Evolutionary conservation across 2,113 vertebrate genomes (phyloP), one percentile per base, ranked within the genome.

Genomic region (Halichoerus grypus): DNA sequence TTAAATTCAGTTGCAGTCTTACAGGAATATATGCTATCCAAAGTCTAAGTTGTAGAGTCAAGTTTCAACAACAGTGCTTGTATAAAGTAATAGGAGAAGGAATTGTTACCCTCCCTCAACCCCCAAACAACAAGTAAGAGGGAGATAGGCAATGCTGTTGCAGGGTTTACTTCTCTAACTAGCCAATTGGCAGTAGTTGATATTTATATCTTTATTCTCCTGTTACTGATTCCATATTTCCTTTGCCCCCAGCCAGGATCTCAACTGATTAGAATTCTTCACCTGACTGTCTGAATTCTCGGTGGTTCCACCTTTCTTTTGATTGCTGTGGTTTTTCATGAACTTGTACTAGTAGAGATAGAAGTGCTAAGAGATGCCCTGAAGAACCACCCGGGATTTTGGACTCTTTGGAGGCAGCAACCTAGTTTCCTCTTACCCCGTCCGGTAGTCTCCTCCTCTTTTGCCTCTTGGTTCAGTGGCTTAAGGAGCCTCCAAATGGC

Each of bases 1-100:
- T 93, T 77, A 74, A 92, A 86, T 95, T 84, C 42, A 69, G 7
- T 59, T 53, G 26, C 65, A 88, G n/a, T 74, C 80, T 49, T 39
- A 3, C 53, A 21, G 77, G n/a, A 67, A 11, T 69, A 63, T 81
- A 9, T 91, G 57, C 28, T 46, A n/a, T 2, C 16, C n/a, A 63
- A 28, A 87, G 7, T 81, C 72, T 63, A 65, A 88, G 55, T n/a
- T 90, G 42, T 63, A 61, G 61, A 84, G 53, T 87, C 84, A 67
- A 63, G n/a, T 28, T 67, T 77, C 49, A 83, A 15, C n/a, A 87
- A 4, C 10, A 49, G 19, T 31, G 19, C 24, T 69, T 89, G 24
- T 69, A 12, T 82, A 88, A 85, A 69, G 57, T 85, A 42, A 42
- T 36, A 59, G 31, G n/a, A 53, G 72, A 39, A 72, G 63, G 22